phyloP scores from a whole-genome alignment of 2,113 vertebrate species.

The Ammodramus savannarum region DNA sequence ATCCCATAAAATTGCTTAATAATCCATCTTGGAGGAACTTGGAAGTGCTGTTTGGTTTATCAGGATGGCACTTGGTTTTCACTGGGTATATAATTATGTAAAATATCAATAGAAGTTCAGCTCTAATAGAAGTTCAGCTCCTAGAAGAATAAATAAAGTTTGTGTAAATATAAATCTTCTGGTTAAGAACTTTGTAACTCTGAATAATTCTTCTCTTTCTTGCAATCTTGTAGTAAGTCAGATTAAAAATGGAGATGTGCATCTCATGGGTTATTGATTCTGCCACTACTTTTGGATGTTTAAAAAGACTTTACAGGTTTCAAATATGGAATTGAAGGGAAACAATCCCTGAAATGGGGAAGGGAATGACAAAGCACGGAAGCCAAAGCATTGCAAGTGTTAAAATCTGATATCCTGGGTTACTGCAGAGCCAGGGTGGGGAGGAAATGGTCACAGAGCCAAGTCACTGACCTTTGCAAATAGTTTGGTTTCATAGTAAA shows the following conservation, averaged over 20 bases:
- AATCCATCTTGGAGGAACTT: neutral
- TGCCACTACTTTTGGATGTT: neutral
- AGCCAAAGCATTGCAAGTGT: neutral
- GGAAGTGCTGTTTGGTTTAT: neutral
- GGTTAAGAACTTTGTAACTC: neutral
- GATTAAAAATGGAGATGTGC: neutral
- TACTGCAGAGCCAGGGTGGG: conserved; percentile 20
- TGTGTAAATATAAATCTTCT: neutral
- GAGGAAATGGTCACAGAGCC: neutral
- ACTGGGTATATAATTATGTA: neutral
- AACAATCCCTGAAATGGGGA: neutral
- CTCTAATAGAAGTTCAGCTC: neutral
- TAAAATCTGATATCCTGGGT: conserved; percentile 26
- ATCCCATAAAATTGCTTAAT: neutral
- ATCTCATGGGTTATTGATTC: neutral
- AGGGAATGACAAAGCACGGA: conserved; percentile 5
- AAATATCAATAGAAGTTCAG: neutral
- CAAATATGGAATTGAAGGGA: neutral
- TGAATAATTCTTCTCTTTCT: neutral
- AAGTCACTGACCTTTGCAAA: neutral
- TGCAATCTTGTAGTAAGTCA: rapidly evolving
- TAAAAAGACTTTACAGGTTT: neutral
- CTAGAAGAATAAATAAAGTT: neutral
- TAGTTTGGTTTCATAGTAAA: neutral
- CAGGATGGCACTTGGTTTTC: neutral